Conservation (phyloP, 2,113 vertebrate genomes). For the Montifringilla adamsi region DNA sequence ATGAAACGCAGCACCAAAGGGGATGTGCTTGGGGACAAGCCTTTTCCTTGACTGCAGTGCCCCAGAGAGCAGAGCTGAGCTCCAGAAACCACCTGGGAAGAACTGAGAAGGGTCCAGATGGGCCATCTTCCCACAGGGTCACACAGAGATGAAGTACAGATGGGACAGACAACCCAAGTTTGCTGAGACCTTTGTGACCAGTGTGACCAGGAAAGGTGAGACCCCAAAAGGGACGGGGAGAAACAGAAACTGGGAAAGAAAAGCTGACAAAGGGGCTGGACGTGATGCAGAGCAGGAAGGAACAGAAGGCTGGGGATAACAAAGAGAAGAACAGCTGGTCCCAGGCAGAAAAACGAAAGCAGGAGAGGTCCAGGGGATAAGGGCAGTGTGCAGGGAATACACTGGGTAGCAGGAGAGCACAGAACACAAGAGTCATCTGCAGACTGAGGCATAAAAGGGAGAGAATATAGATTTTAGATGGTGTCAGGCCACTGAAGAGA, state of each 20-base stretch:
- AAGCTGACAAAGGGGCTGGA: background rate
- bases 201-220: background rate
- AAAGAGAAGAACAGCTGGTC: slow-evolving; percentile 34
- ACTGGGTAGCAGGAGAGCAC: background rate
- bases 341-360: background rate
- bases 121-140: fast-evolving
- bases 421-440: background rate
- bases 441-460: background rate
- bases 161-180: background rate
- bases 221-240: background rate
- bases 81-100: background rate
- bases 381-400: background rate
- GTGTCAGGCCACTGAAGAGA: background rate
- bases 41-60: fast-evolving
- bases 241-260: background rate
- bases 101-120: background rate
- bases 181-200: background rate
- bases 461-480: background rate
- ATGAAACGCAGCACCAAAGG: background rate
- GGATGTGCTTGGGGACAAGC: background rate
- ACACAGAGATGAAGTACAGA: background rate
- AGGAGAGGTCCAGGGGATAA: background rate
- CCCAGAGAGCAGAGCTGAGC: background rate
- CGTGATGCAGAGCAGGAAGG: background rate
- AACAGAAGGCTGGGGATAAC: slow-evolving; percentile 5